These are phyloP conservation scores for Epinephelus fuscoguttatus DNA, from an alignment of 2,113 vertebrate genomes.

Conservation along the genomic window DNA sequence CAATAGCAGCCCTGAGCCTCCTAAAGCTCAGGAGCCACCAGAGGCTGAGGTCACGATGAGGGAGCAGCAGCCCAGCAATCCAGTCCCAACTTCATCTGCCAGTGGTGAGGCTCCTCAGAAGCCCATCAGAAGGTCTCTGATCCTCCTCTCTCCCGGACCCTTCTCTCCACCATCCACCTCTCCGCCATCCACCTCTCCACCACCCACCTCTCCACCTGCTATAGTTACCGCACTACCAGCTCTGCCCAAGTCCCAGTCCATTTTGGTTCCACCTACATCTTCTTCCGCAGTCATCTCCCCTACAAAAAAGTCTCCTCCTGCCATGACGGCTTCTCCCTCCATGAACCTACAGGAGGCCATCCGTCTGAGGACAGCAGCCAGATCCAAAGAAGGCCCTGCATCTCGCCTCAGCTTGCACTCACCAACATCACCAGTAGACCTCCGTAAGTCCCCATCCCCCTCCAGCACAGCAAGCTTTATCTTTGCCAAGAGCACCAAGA, in stretches of 20 bases:
- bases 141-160: conserved; percentile 54
- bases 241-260: conserved; percentile 42
- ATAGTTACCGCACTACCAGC: conserved; percentile 17
- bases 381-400: conserved; percentile 66
- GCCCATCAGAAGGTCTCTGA: conserved; percentile 88
- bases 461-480: conserved; percentile 94
- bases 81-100: conserved; percentile 7
- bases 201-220: conserved; percentile 43
- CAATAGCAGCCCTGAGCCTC: conserved; percentile 64
- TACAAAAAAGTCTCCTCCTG: conserved; percentile 81
- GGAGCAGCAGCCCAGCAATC: conserved; percentile 22
- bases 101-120: conserved; percentile 87
- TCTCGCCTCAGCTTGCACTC: conserved; percentile 72
- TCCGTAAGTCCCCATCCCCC: conserved; percentile 86
- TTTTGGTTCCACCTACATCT: conserved; percentile 36
- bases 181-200: conserved; percentile 44
- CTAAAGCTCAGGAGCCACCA: conserved; percentile 44
- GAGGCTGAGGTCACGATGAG: conserved; percentile 46
- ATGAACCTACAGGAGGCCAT: conserved; percentile 89
- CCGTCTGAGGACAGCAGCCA: conserved; percentile 87
- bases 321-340: conserved; percentile 71
- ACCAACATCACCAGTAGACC: conserved; percentile 69
- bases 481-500: conserved; percentile 92
- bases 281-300: conserved; percentile 42
- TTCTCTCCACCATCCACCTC: conserved; percentile 40